phyloP scores from a whole-genome alignment of 2,113 vertebrate species.

The Paradoxurus hermaphroditus region DNA sequence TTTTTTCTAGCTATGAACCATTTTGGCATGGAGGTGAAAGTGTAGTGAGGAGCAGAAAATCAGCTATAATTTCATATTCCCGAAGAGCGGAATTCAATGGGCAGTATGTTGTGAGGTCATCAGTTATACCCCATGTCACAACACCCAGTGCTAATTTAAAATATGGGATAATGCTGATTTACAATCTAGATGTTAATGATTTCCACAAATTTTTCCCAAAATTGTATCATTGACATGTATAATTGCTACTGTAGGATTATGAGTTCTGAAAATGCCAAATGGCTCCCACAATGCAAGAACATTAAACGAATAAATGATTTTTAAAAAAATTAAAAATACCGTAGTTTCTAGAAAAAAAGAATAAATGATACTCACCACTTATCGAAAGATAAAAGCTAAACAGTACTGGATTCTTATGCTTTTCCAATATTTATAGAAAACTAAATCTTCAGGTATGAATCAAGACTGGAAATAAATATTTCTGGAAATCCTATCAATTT shows the following conservation, averaged over 20 bases:
- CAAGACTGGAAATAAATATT: background rate
- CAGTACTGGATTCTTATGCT: background rate
- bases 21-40: background rate
- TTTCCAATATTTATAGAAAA: background rate
- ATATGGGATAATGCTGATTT: background rate
- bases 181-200: background rate
- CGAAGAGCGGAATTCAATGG: background rate
- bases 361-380: background rate
- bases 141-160: background rate
- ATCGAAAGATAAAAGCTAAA: conserved; percentile 7
- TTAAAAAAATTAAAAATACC: background rate
- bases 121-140: background rate
- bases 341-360: background rate
- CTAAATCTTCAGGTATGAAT: background rate
- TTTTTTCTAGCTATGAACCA: background rate
- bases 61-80: background rate
- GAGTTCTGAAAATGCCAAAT: background rate
- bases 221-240: background rate
- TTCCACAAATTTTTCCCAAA: background rate
- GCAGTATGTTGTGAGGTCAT: background rate
- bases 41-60: background rate
- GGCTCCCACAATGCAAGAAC: background rate
- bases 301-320: background rate
- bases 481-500: background rate
- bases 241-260: background rate